Conservation (phyloP, 1,140 invertebrate genomes). For the Araneus ventricosus region DNA sequence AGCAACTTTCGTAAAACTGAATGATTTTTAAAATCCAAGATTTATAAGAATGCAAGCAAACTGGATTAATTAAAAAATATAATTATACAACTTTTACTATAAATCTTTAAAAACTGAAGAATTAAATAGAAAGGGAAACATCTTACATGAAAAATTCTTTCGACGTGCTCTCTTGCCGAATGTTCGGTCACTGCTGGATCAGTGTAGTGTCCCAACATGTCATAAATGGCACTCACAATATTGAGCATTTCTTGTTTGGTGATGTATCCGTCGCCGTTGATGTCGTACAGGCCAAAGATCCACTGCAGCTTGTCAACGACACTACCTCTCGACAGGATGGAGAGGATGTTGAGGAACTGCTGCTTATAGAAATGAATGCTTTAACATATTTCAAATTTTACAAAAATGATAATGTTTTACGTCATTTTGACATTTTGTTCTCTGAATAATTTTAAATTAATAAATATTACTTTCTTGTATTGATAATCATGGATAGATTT, state of each 20-base stretch:
- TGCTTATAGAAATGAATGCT: conserved; percentile 31
- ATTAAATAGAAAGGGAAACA: background rate
- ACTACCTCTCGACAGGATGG: conserved; percentile 76
- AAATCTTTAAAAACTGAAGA: background rate
- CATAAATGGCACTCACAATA: conserved; percentile 93
- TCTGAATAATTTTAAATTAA: background rate
- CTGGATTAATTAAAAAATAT: background rate
- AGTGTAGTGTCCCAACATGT: conserved; percentile 92
- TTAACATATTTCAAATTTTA: too few relatives aligned
- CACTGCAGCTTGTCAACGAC: conserved; percentile 92
- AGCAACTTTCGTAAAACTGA: too few relatives aligned
- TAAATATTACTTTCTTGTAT: too few relatives aligned
- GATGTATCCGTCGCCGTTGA: conserved; percentile 92
- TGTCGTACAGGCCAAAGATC: conserved; percentile 95
- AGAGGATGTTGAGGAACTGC: conserved; percentile 77
- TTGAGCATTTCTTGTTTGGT: conserved; percentile 92
- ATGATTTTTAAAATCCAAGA: too few relatives aligned
- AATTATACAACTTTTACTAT: background rate
- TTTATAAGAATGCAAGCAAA: too few relatives aligned
- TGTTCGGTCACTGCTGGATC: conserved; percentile 87
- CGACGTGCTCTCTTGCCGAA: conserved; percentile 91
- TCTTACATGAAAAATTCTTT: conserved; percentile 92
- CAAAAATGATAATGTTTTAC: too few relatives aligned
- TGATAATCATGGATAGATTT: too few relatives aligned
- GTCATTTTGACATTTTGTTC: background rate